These are phyloP conservation scores for Pectinophora gossypiella DNA, from an alignment of 1,140 invertebrate species.

Conservation along the genomic window DNA sequence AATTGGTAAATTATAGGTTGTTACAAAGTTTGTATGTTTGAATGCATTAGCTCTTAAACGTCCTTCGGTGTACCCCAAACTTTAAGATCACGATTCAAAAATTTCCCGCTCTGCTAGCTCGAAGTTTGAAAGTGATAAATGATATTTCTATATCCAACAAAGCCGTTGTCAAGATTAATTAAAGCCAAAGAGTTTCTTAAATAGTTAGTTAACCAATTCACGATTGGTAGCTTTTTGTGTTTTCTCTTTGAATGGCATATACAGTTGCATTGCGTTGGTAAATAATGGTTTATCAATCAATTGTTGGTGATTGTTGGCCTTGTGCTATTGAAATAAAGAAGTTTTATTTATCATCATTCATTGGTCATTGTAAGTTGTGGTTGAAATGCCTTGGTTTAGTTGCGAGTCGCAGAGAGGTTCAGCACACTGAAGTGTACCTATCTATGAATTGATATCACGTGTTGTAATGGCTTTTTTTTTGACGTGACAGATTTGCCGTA, in stretches of 20 bases:
- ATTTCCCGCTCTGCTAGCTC: constrained; percentile 33
- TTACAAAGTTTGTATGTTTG: too few species aligned
- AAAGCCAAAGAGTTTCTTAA: constrained; percentile 56
- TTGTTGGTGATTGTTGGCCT: background rate
- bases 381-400: background rate
- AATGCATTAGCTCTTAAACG: too few species aligned
- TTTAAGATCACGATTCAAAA: constrained; percentile 21
- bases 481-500: too few species aligned
- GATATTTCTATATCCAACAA: constrained; percentile 44
- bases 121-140: constrained; percentile 54
- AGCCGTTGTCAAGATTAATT: constrained; percentile 64
- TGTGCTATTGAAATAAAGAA: background rate
- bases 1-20: too few species aligned
- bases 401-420: too few species aligned
- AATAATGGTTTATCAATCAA: background rate
- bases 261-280: background rate
- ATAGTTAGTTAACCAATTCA: constrained; percentile 59
- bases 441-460: too few species aligned
- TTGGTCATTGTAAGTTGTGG: too few species aligned
- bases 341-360: too few species aligned
- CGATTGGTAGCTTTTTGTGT: constrained; percentile 36
- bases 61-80: background rate
- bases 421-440: too few species aligned
- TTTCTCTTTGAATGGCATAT: background rate
- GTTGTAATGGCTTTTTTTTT: too few species aligned